Evolutionary conservation across 2,113 vertebrate species (phyloP).

Genomic region (Pelusios castaneus): DNA sequence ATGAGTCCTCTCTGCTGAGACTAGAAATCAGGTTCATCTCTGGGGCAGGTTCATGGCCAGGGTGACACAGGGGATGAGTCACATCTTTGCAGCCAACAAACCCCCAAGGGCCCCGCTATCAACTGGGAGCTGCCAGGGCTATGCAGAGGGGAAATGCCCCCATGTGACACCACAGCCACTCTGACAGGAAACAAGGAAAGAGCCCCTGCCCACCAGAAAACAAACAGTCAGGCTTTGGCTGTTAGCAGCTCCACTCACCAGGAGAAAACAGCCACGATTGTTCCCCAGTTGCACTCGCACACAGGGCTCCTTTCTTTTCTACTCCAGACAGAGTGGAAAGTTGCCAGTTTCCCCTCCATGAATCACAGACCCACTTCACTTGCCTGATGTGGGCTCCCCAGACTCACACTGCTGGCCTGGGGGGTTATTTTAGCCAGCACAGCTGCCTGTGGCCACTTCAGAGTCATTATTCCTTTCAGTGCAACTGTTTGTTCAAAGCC

Average conservation of each 20-base stretch:
- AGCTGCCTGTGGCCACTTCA: not conserved
- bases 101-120: not conserved
- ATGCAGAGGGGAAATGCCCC: not conserved
- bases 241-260: not conserved
- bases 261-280: not conserved
- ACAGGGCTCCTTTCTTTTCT: not conserved
- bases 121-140: not conserved
- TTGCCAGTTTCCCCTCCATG: not conserved
- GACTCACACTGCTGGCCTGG: fast-evolving
- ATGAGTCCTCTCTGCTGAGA: not conserved
- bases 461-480: not conserved
- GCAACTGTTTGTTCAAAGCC: not conserved
- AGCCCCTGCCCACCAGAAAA: not conserved
- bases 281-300: not conserved
- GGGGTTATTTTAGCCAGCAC: not conserved
- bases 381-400: no score
- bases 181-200: not conserved
- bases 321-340: not conserved
- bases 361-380: not conserved
- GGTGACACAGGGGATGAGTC: not conserved
- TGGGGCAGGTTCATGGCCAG: not conserved
- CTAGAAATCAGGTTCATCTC: not conserved
- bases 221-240: not conserved
- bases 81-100: not conserved
- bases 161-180: not conserved